Percentiles rank a stretch among this genome's conserved stretches.
phyloP scores from a whole-genome alignment of 2,888 invertebrate species.

The Callyntrura sp. region DNA sequence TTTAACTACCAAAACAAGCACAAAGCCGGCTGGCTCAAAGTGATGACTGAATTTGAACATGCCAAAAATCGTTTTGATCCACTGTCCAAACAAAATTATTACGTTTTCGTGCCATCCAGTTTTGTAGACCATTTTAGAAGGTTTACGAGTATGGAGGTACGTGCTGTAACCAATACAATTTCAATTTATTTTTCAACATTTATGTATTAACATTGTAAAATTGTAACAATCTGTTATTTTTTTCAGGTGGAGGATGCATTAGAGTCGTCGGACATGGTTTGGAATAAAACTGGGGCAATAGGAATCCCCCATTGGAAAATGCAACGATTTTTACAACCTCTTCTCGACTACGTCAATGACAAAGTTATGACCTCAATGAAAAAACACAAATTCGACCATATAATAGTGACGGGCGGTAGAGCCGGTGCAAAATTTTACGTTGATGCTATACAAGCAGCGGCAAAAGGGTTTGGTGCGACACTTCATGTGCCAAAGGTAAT shows the following conservation, averaged over 20 bases:
- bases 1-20: constrained; percentile 83
- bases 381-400: constrained; percentile 78
- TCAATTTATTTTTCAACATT: background rate
- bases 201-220: too few species aligned
- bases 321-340: constrained; percentile 79
- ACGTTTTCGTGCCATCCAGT: constrained; percentile 80
- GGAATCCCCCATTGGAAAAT: constrained; percentile 81
- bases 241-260: constrained; percentile 79
- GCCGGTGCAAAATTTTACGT: constrained; percentile 80
- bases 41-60: constrained; percentile 82
- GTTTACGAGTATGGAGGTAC: constrained; percentile 81
- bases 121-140: constrained; percentile 81
- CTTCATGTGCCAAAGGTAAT: constrained; percentile 82
- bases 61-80: constrained; percentile 82
- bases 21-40: constrained; percentile 82
- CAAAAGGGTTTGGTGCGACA: constrained; percentile 77
- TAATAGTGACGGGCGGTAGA: constrained; percentile 82
- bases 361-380: constrained; percentile 78
- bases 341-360: constrained; percentile 80
- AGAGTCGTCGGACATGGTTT: constrained; percentile 80
- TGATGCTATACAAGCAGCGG: constrained; percentile 65
- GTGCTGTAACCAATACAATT: background rate
- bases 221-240: background rate
- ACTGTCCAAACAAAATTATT: constrained; percentile 78
- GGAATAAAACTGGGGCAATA: constrained; percentile 80